Base-by-base conservation (phyloP, 2,113 vertebrate species). In the Syngnathus scovelli region DNA sequence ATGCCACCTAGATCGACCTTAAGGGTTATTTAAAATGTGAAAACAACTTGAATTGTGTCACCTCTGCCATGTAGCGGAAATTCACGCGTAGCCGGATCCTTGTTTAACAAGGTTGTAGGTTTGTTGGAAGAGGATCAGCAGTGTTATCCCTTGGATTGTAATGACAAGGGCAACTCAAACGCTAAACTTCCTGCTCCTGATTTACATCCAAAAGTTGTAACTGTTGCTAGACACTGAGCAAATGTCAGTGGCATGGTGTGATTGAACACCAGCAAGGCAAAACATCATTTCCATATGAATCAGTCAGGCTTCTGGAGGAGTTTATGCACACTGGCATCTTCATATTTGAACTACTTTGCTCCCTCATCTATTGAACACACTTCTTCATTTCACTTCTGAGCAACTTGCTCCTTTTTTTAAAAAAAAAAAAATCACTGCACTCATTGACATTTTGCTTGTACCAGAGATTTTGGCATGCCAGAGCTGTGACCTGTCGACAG, bases 401-500 rank as follows among this genome's bases (percentile, higher is more conserved):
- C 55, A 18, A 66, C 37, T 43, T 68, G 39, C 61, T 64, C 70
- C 68, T 58, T 61, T 66, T 70, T 80, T 65, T 58, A 33, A 33
- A 2, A 33, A 33, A 33, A 33, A 33, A 33, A 33, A 43, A 43
- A 12, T 13, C 56, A 55, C 72, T 70, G 76, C 58, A 67, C 72
- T 71, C 51, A 60, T 71, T 90, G 85, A 89, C 88, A 85, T 84
- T 70, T 79, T 75, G n/a, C 56, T 60, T 33, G 62, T 52, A 73
- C 75, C 76, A n/a, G 64, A 72, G 70, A 66, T 85, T 90, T 87
- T 89, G 86, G 85, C 77, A 78, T 84, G 75, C 69, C 65, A 61
- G 52, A 64, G 51, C 75, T 78, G 83, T 83, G 67, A 86, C 83
- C 85, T 67, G 64, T 62, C 77, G 83, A 83, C 75, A 65, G 68